Evolutionary conservation across 2,113 vertebrate genomes (phyloP).

Genomic region (Cyphomyrus discorhynchus): DNA sequence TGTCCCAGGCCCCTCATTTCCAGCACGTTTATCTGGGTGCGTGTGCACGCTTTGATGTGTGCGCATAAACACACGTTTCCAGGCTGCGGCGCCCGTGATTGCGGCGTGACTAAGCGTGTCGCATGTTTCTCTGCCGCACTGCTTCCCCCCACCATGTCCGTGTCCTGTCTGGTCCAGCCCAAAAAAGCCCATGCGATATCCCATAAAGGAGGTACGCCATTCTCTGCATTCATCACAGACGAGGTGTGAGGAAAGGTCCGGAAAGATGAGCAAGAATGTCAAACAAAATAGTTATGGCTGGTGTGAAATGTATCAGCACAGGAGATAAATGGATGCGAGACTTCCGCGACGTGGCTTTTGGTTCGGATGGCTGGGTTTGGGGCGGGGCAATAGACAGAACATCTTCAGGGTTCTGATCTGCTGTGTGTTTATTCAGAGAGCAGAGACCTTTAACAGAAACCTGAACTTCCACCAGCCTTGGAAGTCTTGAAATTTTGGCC

Average conservation of each 20-base stretch:
- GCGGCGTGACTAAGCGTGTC: constrained; percentile 16
- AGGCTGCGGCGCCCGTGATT: constrained; percentile 9
- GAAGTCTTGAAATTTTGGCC: not conserved
- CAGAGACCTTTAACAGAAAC: not conserved
- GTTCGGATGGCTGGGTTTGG: not conserved
- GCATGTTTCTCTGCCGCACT: not conserved
- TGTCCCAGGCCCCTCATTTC: constrained; percentile 49
- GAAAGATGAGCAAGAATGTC: constrained; percentile 17
- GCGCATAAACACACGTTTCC: constrained; percentile 35
- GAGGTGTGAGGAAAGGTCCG: not conserved
- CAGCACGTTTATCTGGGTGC: constrained; percentile 44
- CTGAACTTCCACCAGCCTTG: not conserved
- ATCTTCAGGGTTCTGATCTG: not conserved
- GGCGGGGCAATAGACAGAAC: not conserved
- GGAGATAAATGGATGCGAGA: not conserved
- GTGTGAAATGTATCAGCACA: not conserved
- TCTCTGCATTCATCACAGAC: not conserved
- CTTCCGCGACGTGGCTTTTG: not conserved
- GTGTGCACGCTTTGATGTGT: constrained; percentile 52
- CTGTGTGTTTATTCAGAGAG: not conserved
- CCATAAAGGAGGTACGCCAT: not conserved
- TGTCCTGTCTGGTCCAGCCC: not conserved
- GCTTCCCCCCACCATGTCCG: not conserved
- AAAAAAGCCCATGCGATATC: not conserved
- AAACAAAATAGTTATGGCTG: constrained; percentile 24